Base-by-base conservation (phyloP, 2,113 vertebrate species). In the cat (Felis catus) region DNA sequence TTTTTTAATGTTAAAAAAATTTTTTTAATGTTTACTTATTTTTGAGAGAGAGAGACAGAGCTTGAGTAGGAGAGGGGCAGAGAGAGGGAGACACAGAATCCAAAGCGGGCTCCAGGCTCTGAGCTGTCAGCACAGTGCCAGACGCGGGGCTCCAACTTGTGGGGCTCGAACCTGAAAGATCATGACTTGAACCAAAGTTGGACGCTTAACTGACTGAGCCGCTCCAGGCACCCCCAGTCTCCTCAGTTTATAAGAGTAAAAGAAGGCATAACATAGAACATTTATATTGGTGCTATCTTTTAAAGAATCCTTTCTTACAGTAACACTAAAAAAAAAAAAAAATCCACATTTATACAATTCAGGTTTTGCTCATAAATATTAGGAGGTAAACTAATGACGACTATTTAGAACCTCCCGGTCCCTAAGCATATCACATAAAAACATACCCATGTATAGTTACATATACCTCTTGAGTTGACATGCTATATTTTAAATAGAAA, bases 271-370 rank as follows among this genome's bases (percentile, higher is more conserved):
- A 73, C 63, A 85, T 86, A 89, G 15, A 91, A 48, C 53, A 51
- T 63, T 29, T 85, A 16, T 76, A 71, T 29, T 79, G 33, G 23
- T 74, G 18, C 58, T 51, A 45, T 70, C 36, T 93, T 89, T 81
- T 36, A 80, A 87, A 70, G 45, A 89, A 80, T 63, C 2, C 9
- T 66, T 96, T 65, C 71, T 94, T 82, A 71, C 4, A 58, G 3
- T 74, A 73, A 82, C 31, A 83, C 63, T 87, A 86, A 96, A 87
- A 58, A 88, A 45, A 88, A 45, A 36, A 41, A 87, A 96, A 73
- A 55, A 53, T n/a, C 45, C n/a, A 65, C 33, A 85, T 78, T 81
- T 82, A 33, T 81, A 33, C 48, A 86, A 61, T 14, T 71, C 11
- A 45, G 19, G 3, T 55, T 58, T 79, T 85, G 48, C 12, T 73